Percentiles rank a stretch among this genome's conserved stretches.
Conservation (phyloP, 2,113 vertebrate genomes). For the Sitta europaea region DNA sequence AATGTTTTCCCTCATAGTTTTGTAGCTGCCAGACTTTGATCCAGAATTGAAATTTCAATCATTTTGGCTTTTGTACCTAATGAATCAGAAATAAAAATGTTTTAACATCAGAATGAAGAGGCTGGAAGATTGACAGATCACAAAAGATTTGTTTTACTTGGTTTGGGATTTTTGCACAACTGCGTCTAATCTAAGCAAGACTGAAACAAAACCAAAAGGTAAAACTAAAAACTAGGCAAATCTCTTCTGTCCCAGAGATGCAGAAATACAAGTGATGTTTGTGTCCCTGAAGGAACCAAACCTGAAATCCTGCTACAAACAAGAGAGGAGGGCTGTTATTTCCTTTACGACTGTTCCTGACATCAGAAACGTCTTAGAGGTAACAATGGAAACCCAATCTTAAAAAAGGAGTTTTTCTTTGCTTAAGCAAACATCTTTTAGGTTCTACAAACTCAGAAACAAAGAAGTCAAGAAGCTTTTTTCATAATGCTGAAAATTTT, state of each 20-base stretch:
- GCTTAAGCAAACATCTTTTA: background rate
- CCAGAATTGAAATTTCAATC: background rate
- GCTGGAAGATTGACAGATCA: background rate
- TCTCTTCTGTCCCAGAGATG: background rate
- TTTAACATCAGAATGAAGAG: slow-evolving; percentile 10
- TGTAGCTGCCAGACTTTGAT: background rate
- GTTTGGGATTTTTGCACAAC: background rate
- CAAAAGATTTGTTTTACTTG: slow-evolving; percentile 5
- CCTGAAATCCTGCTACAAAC: background rate
- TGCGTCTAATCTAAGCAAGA: background rate
- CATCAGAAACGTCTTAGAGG: background rate
- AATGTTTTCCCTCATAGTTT: background rate
- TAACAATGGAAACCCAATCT: background rate
- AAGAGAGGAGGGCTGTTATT: background rate
- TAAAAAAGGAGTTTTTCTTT: background rate
- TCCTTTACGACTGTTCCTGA: background rate
- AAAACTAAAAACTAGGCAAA: background rate
- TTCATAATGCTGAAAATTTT: background rate
- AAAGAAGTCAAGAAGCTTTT: background rate
- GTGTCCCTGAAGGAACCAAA: background rate
- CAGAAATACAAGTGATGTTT: background rate
- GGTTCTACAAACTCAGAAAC: background rate
- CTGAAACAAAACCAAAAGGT: background rate
- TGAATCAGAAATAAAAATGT: background rate
- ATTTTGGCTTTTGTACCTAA: background rate